Percentiles rank a stretch among this genome's conserved stretches.
Conservation (phyloP, 2,797 vertebrate species). For the Rhinella marina region DNA sequence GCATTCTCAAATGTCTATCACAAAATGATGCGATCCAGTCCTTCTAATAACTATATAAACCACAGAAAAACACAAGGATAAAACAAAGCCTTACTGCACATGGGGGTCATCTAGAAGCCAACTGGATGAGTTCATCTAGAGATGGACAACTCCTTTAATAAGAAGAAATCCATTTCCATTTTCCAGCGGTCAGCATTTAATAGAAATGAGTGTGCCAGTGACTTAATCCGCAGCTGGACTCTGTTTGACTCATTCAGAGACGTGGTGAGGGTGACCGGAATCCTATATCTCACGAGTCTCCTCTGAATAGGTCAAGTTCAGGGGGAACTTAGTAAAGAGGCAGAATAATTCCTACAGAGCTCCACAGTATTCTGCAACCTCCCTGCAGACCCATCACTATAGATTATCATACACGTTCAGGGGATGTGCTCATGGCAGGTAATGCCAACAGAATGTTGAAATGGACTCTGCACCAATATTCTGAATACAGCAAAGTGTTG, state of each 20-base stretch:
- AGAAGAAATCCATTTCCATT: neutral
- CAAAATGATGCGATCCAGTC: neutral
- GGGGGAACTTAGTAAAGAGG: slow-evolving; percentile 11
- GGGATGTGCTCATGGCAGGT: too few species aligned
- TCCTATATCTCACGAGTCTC: slow-evolving; percentile 4
- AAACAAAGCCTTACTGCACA: neutral
- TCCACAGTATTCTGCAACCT: neutral
- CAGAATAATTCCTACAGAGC: neutral
- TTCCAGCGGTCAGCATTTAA: neutral
- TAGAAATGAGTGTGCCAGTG: slow-evolving; percentile 14
- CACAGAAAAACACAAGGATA: neutral
- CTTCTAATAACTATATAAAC: neutral
- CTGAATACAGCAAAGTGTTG: too few species aligned
- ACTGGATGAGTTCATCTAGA: neutral
- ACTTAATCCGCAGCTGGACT: slow-evolving; percentile 28
- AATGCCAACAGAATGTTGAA: too few species aligned
- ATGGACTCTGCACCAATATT: too few species aligned
- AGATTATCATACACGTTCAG: slow-evolving; percentile 10
- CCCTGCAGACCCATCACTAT: neutral
- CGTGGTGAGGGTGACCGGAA: slow-evolving; percentile 3
- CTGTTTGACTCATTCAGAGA: slow-evolving; percentile 16
- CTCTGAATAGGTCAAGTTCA: neutral
- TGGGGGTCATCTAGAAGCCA: neutral
- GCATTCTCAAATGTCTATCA: neutral
- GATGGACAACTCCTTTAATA: slow-evolving; percentile 4